A percentile compares a stretch with the other conserved stretches of the same genome.
Conservation (phyloP, 2,113 vertebrate species). For the Vulpes lagopus region DNA sequence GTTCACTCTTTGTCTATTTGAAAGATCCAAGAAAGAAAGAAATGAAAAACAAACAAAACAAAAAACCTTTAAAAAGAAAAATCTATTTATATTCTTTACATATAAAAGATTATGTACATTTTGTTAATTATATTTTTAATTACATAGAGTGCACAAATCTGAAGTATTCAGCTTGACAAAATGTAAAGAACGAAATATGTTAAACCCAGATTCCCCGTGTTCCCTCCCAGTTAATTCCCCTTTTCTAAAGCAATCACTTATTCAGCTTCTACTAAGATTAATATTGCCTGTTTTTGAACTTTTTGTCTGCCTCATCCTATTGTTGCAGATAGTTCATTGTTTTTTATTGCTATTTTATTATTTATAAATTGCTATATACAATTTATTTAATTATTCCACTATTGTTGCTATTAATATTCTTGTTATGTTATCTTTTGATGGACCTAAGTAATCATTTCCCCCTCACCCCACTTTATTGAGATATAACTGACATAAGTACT, state of each 20-base stretch:
- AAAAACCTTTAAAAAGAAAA: background rate
- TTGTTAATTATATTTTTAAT: constrained; percentile 47
- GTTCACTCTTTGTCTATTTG: background rate
- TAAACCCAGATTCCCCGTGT: background rate
- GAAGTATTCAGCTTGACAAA: background rate
- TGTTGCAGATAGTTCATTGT: background rate
- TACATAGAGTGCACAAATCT: background rate
- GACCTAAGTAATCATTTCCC: background rate
- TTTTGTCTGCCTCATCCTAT: background rate
- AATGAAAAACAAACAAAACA: background rate
- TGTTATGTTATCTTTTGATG: background rate
- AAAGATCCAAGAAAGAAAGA: background rate
- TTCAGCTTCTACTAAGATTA: background rate
- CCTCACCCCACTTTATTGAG: background rate
- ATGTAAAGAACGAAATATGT: constrained; percentile 20
- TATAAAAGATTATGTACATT: background rate
- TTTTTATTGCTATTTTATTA: background rate
- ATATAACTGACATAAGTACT: background rate
- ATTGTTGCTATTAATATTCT: background rate
- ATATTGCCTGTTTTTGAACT: constrained; percentile 10
- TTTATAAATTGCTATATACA: background rate
- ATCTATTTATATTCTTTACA: background rate
- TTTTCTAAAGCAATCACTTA: background rate
- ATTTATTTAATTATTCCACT: background rate
- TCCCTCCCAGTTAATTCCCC: background rate